Evolutionary conservation across 2,113 vertebrate genomes (phyloP).

Genomic region (Oryzias melastigma): DNA sequence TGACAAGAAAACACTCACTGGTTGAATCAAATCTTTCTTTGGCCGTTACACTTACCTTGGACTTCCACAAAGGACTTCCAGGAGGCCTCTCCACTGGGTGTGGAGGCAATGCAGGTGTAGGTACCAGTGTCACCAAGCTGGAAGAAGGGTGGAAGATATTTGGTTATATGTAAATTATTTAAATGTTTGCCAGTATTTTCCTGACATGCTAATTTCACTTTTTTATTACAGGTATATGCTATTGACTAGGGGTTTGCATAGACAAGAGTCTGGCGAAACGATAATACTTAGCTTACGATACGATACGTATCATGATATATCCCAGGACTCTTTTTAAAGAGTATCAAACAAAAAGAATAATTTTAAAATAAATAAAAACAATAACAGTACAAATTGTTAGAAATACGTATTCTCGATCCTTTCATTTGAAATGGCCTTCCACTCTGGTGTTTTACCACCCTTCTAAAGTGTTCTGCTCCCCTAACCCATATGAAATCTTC

Average conservation of each 20-base stretch:
- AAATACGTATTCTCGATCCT: too few relatives aligned
- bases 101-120: conserved; percentile 94
- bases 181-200: conserved; percentile 13
- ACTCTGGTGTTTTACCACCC: too few relatives aligned
- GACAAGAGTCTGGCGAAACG: not conserved
- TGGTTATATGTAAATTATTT: conserved; percentile 33
- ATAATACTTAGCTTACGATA: too few relatives aligned
- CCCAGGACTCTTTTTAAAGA: too few relatives aligned
- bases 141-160: conserved; percentile 4
- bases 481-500: too few relatives aligned
- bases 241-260: conserved; percentile 45
- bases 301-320: too few relatives aligned
- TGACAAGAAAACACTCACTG: not conserved
- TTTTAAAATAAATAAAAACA: too few relatives aligned
- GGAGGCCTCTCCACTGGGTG: conserved; percentile 92
- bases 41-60: conserved; percentile 82
- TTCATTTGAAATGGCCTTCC: too few relatives aligned
- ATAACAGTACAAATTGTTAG: too few relatives aligned
- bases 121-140: conserved; percentile 93
- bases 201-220: not conserved
- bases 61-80: conserved; percentile 96
- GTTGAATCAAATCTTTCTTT: too few relatives aligned
- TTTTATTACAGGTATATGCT: conserved; percentile 46
- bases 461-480: too few relatives aligned
- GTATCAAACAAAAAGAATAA: too few relatives aligned